phyloP scores from a whole-genome alignment of 2,113 vertebrate genomes.

The Rattus rattus region DNA sequence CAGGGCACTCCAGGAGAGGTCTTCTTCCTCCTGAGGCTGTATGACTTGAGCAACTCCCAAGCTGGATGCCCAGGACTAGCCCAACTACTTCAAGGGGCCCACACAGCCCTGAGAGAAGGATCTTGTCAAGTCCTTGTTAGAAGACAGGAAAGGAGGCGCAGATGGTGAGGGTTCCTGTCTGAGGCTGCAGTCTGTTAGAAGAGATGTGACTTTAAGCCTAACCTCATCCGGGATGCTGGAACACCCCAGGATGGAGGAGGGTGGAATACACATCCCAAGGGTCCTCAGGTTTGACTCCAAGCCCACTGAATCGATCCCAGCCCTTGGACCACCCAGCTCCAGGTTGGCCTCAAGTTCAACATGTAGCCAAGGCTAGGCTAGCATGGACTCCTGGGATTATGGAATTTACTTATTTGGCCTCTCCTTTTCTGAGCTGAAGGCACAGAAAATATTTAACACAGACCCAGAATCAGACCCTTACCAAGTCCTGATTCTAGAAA shows the following conservation, averaged over 20 bases:
- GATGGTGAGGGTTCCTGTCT: not conserved
- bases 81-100: not conserved
- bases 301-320: too few relatives aligned
- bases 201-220: not conserved
- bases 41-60: not conserved
- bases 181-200: not conserved
- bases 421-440: constrained; percentile 7
- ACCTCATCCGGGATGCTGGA: not conserved
- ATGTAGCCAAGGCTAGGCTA: not conserved
- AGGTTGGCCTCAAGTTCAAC: not conserved
- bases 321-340: not conserved
- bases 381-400: not conserved
- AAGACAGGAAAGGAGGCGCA: not conserved
- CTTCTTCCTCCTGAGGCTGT: not conserved
- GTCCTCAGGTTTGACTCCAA: not conserved
- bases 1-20: not conserved
- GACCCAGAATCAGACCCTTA: not conserved
- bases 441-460: not conserved
- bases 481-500: not conserved
- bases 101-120: not conserved
- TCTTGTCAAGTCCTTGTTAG: not conserved
- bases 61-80: not conserved
- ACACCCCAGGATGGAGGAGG: not conserved
- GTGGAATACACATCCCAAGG: not conserved
- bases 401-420: not conserved